Base-by-base conservation (phyloP, 2,113 vertebrate genomes). In the Hippopotamus amphibius region DNA sequence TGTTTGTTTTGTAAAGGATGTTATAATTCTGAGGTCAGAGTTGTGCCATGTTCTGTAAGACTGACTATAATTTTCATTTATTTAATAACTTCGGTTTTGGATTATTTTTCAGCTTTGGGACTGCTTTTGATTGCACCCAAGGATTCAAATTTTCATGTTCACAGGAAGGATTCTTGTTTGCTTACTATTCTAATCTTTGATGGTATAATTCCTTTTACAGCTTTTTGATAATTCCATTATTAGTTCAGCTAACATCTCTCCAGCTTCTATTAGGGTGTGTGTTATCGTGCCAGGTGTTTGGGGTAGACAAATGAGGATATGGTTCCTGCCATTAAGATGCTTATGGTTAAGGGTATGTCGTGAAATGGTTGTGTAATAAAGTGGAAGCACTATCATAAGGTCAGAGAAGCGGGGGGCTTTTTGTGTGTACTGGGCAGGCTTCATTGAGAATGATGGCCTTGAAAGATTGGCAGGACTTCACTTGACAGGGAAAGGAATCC, bases 1-100 rank as follows among this genome's bases (percentile, higher is more conserved):
- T 43, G n/a, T 83, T 92, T 91, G 50, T 65, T 95, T 72, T 95
- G 19, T 88, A 84, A 90, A 79, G 80, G 43, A 55, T 68, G 28
- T 50, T 65, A 17, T 22, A 61, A 28, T 76, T 68, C 37, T 89
- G 43, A 93, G 48, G 17, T 82, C n/a, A 72, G 33, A 46, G 66
- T 24, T 72, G 61, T 79, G 46, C 46, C 84, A 10, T 81, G 28
- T 57, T 93, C 5, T 41, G 15, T 74, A 28, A 95, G 65, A 74
- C 26, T 19, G 5, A 82, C 48, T 77, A 48, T 28, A 43, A 41
- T 65, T 93, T 96, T 79, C 24, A 79, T 63, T 81, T 61, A 37
- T 53, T 95, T 77, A 57, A 21, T 82, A 83, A 66, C 48, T 92
- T 41, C 41, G 17, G 48, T 80, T 90, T 74, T 53, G 30, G 24